A percentile compares a stretch with the other conserved stretches of the same genome.
phyloP scores from a whole-genome alignment of 1,140 invertebrate genomes.

The Frieseomelitta varia region DNA sequence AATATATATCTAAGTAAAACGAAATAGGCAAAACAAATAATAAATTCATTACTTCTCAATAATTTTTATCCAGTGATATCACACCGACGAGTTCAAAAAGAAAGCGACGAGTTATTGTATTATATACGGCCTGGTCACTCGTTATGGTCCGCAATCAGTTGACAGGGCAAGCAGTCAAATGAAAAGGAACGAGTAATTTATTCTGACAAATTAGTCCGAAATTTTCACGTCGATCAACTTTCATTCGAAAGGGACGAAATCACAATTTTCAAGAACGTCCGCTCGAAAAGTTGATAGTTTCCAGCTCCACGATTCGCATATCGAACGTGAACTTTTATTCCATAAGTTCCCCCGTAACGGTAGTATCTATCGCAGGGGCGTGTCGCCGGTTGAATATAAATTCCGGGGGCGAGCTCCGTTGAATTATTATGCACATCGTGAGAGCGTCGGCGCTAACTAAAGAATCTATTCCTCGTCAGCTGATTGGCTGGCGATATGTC shows the following conservation, averaged over 20 bases:
- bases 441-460: slow-evolving; percentile 35
- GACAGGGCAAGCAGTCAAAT: too few species aligned
- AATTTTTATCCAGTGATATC: too few species aligned
- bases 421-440: slow-evolving; percentile 16
- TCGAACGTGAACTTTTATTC: neutral
- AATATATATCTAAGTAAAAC: too few species aligned
- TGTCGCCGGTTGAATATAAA: neutral
- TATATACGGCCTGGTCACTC: too few species aligned
- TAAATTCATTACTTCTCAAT: too few species aligned
- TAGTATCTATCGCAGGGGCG: too few species aligned
- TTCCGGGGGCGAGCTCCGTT: neutral
- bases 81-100: too few species aligned
- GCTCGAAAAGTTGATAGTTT: neutral
- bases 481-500: slow-evolving; percentile 54
- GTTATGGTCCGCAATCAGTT: too few species aligned
- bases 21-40: too few species aligned
- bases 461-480: slow-evolving; percentile 28
- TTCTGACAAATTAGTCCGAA: neutral
- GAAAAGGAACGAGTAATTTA: neutral
- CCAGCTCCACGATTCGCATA: neutral
- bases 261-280: neutral
- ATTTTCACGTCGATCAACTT: neutral
- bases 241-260: neutral
- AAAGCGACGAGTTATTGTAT: too few species aligned
- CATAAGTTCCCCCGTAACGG: neutral